Conservation (phyloP, 2,113 vertebrate species). For the Callipepla californica region DNA sequence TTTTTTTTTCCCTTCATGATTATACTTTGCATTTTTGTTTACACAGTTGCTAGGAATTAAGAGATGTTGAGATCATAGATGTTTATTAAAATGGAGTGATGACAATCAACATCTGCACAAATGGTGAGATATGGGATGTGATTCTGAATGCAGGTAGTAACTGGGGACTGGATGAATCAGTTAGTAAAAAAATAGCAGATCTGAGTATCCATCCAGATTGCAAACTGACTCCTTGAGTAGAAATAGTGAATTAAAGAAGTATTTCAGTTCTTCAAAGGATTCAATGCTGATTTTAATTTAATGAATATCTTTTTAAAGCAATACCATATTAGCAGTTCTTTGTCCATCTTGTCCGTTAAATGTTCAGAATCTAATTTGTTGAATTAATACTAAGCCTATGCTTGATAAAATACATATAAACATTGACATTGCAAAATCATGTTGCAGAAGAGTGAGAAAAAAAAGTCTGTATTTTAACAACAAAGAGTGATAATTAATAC, state of each 20-base stretch:
- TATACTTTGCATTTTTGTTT: constrained; percentile 25
- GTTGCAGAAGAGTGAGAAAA: background rate
- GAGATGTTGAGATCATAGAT: background rate
- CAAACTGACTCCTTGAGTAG: background rate
- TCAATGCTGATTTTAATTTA: background rate
- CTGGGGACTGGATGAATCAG: background rate
- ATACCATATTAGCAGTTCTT: background rate
- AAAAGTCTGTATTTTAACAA: background rate
- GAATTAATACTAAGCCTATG: background rate
- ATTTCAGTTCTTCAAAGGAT: background rate
- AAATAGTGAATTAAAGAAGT: background rate
- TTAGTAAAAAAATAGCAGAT: background rate
- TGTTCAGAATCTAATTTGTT: background rate
- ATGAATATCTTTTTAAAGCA: background rate
- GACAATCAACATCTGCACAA: background rate
- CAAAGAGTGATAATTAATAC: background rate
- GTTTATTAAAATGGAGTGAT: constrained; percentile 24
- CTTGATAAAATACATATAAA: background rate
- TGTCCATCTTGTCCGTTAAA: background rate
- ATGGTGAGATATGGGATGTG: constrained; percentile 14
- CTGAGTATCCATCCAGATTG: background rate
- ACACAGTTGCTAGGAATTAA: constrained; percentile 57
- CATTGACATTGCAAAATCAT: background rate
- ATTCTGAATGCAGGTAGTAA: background rate
- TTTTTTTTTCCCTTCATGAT: background rate